Percentiles rank a stretch among this genome's conserved stretches.
These are phyloP conservation scores for Neotragus pygmaeus DNA, from an alignment of 2,113 vertebrate species.

Conservation along the genomic window DNA sequence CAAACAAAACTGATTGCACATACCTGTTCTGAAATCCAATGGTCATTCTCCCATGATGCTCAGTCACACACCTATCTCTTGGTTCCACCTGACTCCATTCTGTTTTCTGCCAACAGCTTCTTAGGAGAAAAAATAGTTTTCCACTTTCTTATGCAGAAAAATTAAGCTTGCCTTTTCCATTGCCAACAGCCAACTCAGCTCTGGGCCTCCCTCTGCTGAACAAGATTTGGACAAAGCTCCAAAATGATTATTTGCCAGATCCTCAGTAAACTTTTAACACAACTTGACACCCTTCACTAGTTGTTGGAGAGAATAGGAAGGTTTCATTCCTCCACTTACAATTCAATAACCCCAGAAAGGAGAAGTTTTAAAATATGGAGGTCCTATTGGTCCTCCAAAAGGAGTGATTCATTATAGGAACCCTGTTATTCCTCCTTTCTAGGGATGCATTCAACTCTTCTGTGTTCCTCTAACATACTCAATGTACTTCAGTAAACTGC, in stretches of 20 bases:
- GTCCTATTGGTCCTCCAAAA: neutral
- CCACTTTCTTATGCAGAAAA: neutral
- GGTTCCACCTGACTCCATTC: neutral
- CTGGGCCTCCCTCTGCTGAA: constrained; percentile 17
- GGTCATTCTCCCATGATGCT: neutral
- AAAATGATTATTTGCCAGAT: constrained; percentile 24
- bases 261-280: constrained; percentile 14
- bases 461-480: neutral
- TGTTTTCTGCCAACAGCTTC: neutral
- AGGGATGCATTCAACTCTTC: neutral
- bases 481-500: neutral
- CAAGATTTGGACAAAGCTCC: constrained; percentile 32
- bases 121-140: constrained; percentile 21
- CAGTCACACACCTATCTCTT: neutral
- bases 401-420: neutral
- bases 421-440: neutral
- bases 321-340: neutral
- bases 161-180: neutral
- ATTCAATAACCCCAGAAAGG: neutral
- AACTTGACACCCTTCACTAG: neutral
- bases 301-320: neutral
- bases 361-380: neutral
- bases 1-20: neutral
- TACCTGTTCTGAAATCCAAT: neutral
- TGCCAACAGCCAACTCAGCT: neutral